phyloP scores from a whole-genome alignment of 2,888 invertebrate species.

The Erpobdella octoculata region DNA sequence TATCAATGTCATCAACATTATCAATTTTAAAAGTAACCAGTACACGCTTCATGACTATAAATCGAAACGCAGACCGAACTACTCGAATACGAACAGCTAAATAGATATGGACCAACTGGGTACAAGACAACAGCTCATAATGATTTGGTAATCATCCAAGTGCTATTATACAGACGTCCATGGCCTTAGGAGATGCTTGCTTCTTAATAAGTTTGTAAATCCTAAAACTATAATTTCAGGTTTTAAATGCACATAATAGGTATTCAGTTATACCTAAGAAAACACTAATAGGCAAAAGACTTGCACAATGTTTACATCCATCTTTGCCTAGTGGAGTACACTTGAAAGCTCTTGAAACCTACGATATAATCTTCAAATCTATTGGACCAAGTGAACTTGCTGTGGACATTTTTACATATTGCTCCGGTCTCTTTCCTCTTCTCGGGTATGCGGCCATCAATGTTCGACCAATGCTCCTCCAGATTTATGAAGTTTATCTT shows the following conservation, averaged over 20 bases:
- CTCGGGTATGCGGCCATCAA: constrained; percentile 81
- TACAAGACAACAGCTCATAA: too few species aligned
- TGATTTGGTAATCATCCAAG: too few species aligned
- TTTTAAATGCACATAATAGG: constrained; percentile 69
- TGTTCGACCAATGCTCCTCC: constrained; percentile 71
- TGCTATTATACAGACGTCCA: too few species aligned
- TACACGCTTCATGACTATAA: too few species aligned
- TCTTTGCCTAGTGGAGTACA: constrained; percentile 83
- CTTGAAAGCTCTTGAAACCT: constrained; percentile 80
- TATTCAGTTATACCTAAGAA: constrained; percentile 77
- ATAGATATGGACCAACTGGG: too few species aligned
- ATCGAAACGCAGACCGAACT: too few species aligned
- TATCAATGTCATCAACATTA: too few species aligned
- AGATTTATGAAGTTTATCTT: constrained; percentile 77
- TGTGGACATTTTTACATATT: constrained; percentile 73
- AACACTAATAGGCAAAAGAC: constrained; percentile 77
- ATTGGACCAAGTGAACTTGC: constrained; percentile 72
- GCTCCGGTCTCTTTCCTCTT: constrained; percentile 73
- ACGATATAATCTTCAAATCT: constrained; percentile 79
- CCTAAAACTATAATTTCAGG: too few species aligned
- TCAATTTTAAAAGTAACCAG: too few species aligned
- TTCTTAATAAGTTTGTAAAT: too few species aligned
- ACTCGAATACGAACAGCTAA: too few species aligned
- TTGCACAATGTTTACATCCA: constrained; percentile 88
- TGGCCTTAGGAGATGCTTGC: too few species aligned